phyloP scores from a whole-genome alignment of 1,140 invertebrate genomes.

The Nylanderia fulva region DNA sequence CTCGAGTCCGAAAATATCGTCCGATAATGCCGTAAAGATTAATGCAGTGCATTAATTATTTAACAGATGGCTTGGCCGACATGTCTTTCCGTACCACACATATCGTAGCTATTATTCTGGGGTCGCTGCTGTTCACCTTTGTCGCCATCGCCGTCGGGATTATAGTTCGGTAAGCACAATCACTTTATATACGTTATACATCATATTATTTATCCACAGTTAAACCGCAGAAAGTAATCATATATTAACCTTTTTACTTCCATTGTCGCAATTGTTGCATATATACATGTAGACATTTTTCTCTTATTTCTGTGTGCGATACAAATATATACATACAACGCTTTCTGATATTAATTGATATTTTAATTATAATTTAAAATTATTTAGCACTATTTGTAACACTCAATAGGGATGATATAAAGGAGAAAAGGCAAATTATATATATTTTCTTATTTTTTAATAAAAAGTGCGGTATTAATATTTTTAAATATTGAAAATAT shows the following conservation, averaged over 20 bases:
- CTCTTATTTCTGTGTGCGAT: constrained; percentile 7
- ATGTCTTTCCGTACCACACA: constrained; percentile 80
- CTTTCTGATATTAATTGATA: not conserved
- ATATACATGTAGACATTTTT: not conserved
- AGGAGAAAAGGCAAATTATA: not conserved
- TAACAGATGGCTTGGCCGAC: constrained; percentile 72
- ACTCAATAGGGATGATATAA: not conserved
- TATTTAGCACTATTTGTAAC: not conserved
- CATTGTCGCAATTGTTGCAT: not conserved
- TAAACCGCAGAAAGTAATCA: constrained; percentile 7
- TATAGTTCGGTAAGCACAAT: constrained; percentile 77
- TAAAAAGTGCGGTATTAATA: not conserved
- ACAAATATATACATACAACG: not conserved
- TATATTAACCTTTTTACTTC: not conserved
- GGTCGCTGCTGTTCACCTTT: constrained; percentile 80
- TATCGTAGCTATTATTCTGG: constrained; percentile 81
- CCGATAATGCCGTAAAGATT: constrained; percentile 25
- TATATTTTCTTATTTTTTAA: not conserved
- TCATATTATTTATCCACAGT: constrained; percentile 2
- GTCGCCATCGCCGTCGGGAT: constrained; percentile 76
- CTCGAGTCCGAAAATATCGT: constrained; percentile 51
- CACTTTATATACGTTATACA: constrained; percentile 14
- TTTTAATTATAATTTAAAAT: not conserved
- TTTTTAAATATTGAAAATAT: no score
- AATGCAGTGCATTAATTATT: constrained; percentile 54